These are phyloP conservation scores for Parnassius orleans DNA, from an alignment of 2,888 invertebrate species.

Conservation along the genomic window DNA sequence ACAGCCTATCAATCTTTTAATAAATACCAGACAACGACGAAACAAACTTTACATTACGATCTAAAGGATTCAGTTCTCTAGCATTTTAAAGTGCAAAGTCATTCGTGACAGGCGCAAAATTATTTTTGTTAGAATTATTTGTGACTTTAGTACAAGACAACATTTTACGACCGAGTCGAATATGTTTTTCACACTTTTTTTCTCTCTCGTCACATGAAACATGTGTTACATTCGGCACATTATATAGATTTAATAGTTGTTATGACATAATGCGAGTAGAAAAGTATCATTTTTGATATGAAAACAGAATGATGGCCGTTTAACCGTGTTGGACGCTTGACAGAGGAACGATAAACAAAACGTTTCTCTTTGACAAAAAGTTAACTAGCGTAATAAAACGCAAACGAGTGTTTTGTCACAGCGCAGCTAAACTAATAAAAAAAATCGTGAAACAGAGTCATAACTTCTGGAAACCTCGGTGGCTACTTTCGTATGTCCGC, in stretches of 20 bases:
- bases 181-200: conserved; percentile 69
- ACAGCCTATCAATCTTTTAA: conserved; percentile 75
- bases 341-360: conserved; percentile 52
- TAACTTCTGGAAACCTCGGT: conserved; percentile 38
- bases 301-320: conserved; percentile 43
- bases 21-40: conserved; percentile 61
- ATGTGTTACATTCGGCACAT: conserved; percentile 51
- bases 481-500: conserved; percentile 22
- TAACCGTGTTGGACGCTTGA: conserved; percentile 45
- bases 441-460: conserved; percentile 47
- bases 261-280: conserved; percentile 67
- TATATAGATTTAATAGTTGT: conserved; percentile 55
- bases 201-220: conserved; percentile 49
- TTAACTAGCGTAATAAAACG: conserved; percentile 66
- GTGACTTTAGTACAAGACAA: conserved; percentile 67
- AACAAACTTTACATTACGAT: conserved; percentile 15
- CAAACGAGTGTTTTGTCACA: conserved; percentile 70
- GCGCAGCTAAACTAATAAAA: conserved; percentile 61
- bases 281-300: conserved; percentile 64
- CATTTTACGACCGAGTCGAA: conserved; percentile 63
- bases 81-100: conserved; percentile 22
- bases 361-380: conserved; percentile 74
- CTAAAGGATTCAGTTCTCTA: conserved; percentile 1
- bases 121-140: conserved; percentile 44
- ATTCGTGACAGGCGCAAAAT: conserved; percentile 30